phyloP scores from a whole-genome alignment of 2,888 invertebrate species.

The Cheiracanthium punctorium region DNA sequence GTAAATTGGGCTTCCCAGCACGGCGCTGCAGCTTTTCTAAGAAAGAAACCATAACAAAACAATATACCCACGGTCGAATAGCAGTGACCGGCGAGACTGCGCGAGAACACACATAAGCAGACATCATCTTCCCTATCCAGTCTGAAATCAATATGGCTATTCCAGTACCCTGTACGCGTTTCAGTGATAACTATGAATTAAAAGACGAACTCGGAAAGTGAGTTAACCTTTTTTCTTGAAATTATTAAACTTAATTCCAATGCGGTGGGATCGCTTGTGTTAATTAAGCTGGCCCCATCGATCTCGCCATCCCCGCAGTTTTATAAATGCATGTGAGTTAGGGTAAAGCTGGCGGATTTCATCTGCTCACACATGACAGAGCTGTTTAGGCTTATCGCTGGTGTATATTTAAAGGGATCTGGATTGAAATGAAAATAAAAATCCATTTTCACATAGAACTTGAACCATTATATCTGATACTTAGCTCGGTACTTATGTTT shows the following conservation, averaged over 20 bases:
- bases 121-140: conserved; percentile 47
- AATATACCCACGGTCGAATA: conserved; percentile 59
- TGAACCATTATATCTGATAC: too few species aligned
- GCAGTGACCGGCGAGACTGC: conserved; percentile 57
- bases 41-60: conserved; percentile 61
- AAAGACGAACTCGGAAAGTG: conserved; percentile 99
- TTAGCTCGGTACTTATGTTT: too few species aligned
- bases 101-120: conserved; percentile 45
- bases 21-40: conserved; percentile 43
- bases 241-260: background rate
- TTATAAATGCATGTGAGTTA: conserved; percentile 25
- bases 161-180: conserved; percentile 88
- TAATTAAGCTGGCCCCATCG: background rate
- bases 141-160: conserved; percentile 76
- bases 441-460: background rate
- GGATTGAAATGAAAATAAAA: background rate
- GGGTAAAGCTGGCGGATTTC: conserved; percentile 26
- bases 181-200: conserved; percentile 99
- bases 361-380: conserved; percentile 30
- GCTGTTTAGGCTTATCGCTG: conserved; percentile 26
- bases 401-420: background rate
- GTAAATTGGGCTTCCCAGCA: conserved; percentile 64
- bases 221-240: conserved; percentile 79
- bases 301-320: background rate
- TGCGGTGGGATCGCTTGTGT: background rate